Evolutionary conservation across 1,140 invertebrate species (phyloP).

Genomic region (Leptinotarsa texana): DNA sequence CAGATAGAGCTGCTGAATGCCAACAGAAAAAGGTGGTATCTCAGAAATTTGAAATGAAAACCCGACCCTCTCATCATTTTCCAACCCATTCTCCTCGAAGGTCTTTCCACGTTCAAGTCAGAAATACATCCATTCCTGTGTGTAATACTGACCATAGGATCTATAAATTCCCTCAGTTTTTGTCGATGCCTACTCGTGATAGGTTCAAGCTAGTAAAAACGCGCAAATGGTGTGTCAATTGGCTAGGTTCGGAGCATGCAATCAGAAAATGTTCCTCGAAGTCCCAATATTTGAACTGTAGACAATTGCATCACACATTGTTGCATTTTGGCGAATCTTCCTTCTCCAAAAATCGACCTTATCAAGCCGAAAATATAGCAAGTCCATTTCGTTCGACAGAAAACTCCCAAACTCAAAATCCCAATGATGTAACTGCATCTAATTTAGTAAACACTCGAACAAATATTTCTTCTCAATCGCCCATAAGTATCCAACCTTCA

Average conservation of each 20-base stretch:
- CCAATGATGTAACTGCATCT: too few relatives aligned
- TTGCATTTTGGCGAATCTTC: conserved; percentile 12
- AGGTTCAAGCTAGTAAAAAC: background rate
- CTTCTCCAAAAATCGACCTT: too few relatives aligned
- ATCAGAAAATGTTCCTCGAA: conserved; percentile 9
- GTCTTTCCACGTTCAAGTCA: background rate
- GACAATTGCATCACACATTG: conserved; percentile 17
- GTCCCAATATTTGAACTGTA: conserved; percentile 11
- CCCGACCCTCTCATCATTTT: background rate
- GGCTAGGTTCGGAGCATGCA: conserved; percentile 17
- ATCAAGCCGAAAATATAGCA: too few relatives aligned
- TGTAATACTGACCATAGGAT: conserved; percentile 1
- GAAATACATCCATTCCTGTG: background rate
- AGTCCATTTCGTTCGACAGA: too few relatives aligned
- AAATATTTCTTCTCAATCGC: background rate
- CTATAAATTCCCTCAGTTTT: conserved; percentile 2
- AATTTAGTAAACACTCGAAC: too few relatives aligned
- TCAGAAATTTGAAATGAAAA: background rate
- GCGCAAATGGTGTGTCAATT: conserved; percentile 24
- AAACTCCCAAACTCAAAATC: too few relatives aligned
- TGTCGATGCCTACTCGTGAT: background rate
- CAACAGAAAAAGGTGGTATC: too few relatives aligned
- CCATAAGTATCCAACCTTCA: background rate
- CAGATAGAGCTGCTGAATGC: background rate
- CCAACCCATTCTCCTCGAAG: background rate